phyloP scores from a whole-genome alignment of 92 coral and sea anemone genomes.

The Phenganax stokvisi region DNA sequence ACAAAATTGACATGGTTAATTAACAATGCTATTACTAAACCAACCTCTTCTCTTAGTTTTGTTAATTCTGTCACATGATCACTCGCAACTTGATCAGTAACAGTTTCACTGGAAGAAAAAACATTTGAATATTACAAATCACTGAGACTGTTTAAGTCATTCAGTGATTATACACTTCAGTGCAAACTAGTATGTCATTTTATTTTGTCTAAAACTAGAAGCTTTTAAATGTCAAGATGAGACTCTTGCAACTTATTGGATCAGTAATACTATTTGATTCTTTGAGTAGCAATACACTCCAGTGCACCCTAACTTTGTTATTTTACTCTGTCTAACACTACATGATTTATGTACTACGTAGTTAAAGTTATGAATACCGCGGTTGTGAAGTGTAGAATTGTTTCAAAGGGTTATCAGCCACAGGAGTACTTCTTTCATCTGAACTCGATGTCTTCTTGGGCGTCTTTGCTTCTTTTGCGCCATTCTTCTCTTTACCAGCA shows the following conservation, averaged over 20 bases:
- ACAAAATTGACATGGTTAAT: not conserved
- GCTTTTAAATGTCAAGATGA: too few relatives aligned
- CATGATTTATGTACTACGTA: not conserved
- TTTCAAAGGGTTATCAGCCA: constrained; percentile 32
- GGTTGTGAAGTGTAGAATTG: constrained; percentile 39
- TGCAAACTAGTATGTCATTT: too few relatives aligned
- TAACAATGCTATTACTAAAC: not conserved
- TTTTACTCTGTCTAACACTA: too few relatives aligned
- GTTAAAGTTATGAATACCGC: not conserved
- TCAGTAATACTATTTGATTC: too few relatives aligned
- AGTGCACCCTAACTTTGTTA: too few relatives aligned
- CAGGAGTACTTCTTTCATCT: constrained; percentile 26
- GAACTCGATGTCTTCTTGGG: constrained; percentile 8
- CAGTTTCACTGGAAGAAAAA: constrained; percentile 55
- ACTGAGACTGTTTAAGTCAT: not conserved
- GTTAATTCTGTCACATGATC: constrained; percentile 93
- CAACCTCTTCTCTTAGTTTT: constrained; percentile 87
- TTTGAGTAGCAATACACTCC: too few relatives aligned
- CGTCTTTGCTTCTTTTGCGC: constrained; percentile 16
- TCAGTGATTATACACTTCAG: too few relatives aligned
- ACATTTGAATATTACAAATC: not conserved
- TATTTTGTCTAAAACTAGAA: too few relatives aligned
- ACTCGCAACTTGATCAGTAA: constrained; percentile 60
- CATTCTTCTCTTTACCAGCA: constrained; percentile 25
- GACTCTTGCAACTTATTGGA: too few relatives aligned